A percentile compares a stretch with the other conserved stretches of the same genome.
phyloP scores from a whole-genome alignment of 2,797 vertebrate species.

The Botia almorhae region DNA sequence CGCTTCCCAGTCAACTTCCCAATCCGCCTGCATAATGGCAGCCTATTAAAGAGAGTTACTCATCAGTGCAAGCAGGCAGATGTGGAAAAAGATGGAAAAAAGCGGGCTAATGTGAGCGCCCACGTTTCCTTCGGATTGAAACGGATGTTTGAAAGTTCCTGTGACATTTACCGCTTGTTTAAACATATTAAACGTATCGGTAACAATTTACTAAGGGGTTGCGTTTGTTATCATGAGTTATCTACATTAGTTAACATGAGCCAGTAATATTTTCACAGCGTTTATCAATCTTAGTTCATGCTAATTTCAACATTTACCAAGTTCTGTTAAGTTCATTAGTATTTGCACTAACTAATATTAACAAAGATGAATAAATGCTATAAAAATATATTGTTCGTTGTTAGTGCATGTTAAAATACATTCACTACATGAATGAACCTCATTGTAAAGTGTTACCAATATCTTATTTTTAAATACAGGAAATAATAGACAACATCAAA shows the following conservation, averaged over 20 bases:
- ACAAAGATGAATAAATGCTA: no score
- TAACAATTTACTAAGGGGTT: background rate
- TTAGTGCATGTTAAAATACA: background rate
- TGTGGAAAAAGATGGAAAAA: slow-evolving; percentile 71
- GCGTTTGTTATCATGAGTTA: background rate
- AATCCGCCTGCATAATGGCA: slow-evolving; percentile 83
- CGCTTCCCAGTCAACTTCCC: slow-evolving; percentile 84
- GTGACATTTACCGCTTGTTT: background rate
- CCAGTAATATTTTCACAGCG: no score
- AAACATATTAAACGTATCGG: background rate
- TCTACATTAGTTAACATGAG: background rate
- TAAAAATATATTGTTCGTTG: background rate
- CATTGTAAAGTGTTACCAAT: background rate
- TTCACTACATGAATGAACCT: no score
- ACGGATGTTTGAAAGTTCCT: slow-evolving; percentile 2
- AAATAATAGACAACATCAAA: background rate
- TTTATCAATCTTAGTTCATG: no score
- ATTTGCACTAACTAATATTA: no score
- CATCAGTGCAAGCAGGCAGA: slow-evolving; percentile 82
- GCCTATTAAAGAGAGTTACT: slow-evolving; percentile 85
- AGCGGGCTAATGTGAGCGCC: slow-evolving; percentile 26
- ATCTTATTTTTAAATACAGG: background rate
- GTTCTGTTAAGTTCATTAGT: no score
- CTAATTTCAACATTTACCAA: no score
- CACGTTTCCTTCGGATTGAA: slow-evolving; percentile 21